Percentiles rank a stretch among this genome's conserved stretches.
Evolutionary conservation across 2,797 vertebrate genomes (phyloP).

Genomic region (Merluccius polli): DNA sequence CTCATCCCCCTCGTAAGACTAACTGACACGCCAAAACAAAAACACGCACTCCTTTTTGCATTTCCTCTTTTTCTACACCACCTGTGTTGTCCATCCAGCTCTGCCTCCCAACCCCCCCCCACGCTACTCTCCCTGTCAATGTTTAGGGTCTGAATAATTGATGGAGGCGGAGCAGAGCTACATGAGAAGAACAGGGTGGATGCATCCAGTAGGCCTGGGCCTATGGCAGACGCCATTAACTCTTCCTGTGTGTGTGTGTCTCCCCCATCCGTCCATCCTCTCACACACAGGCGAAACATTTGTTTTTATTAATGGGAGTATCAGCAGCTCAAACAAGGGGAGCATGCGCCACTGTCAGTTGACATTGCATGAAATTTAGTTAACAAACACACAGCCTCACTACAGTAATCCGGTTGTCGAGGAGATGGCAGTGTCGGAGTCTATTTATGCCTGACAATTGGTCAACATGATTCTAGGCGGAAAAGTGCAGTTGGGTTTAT

Average conservation of each 20-base stretch:
- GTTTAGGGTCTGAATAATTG: constrained; percentile 70
- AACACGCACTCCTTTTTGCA: too few species aligned
- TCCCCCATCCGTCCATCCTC: not conserved
- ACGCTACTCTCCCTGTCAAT: not conserved
- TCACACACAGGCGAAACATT: too few species aligned
- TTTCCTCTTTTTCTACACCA: not conserved
- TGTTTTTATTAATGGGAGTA: not conserved
- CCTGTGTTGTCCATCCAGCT: not conserved
- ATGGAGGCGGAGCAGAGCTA: constrained; percentile 54
- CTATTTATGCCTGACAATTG: not conserved
- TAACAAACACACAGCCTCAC: not conserved
- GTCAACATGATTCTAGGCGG: constrained; percentile 1
- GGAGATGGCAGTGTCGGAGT: not conserved
- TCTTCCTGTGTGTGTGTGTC: not conserved
- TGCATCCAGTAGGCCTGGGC: constrained; percentile 11
- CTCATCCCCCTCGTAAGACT: not conserved
- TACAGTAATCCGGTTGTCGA: not conserved
- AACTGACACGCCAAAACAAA: too few species aligned
- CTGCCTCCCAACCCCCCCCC: not conserved
- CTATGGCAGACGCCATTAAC: too few species aligned
- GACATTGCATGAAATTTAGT: not conserved
- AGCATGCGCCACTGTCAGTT: not conserved
- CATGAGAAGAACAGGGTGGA: constrained; percentile 65
- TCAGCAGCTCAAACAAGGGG: not conserved
- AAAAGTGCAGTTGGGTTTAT: constrained; percentile 41